Percentiles rank a stretch among this genome's conserved stretches.
Evolutionary conservation across 1,140 invertebrate genomes (phyloP).

Genomic region (Nasonia giraulti): DNA sequence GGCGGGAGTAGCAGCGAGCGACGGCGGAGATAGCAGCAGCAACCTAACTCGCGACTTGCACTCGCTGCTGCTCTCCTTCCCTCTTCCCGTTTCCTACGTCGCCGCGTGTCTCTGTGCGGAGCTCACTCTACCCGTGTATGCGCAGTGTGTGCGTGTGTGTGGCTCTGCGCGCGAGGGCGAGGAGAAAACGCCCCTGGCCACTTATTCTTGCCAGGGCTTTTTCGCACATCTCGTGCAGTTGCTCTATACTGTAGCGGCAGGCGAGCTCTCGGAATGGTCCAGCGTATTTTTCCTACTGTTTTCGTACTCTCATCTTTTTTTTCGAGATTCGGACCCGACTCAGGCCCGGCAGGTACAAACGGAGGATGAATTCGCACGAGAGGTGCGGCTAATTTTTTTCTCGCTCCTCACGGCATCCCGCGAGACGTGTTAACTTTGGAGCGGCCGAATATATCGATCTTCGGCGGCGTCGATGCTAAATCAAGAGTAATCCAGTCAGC

Average conservation of each 20-base stretch:
- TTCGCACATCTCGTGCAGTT: neutral
- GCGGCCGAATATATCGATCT: neutral
- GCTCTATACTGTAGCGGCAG: no score
- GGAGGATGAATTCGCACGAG: no score
- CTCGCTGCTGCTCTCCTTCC: neutral
- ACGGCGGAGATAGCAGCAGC: no score
- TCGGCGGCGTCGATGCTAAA: neutral
- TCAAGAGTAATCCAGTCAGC: neutral
- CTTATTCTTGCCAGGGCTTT: slow-evolving; percentile 12
- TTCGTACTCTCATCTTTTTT: no score
- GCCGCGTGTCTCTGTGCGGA: neutral
- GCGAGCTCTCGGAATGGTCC: no score
- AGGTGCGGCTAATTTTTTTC: no score
- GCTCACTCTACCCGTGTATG: neutral
- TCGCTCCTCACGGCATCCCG: no score
- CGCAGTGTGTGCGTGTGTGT: neutral
- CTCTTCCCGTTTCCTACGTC: neutral
- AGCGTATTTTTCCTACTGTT: no score
- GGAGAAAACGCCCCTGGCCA: slow-evolving; percentile 34
- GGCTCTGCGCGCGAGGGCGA: neutral
- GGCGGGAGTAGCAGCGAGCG: neutral
- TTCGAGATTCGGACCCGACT: no score
- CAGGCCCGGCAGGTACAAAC: no score
- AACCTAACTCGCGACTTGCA: slow-evolving; percentile 6
- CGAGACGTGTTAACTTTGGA: no score